Evolutionary conservation across 2,113 vertebrate genomes (phyloP).

Genomic region (Agapornis roseicollis): DNA sequence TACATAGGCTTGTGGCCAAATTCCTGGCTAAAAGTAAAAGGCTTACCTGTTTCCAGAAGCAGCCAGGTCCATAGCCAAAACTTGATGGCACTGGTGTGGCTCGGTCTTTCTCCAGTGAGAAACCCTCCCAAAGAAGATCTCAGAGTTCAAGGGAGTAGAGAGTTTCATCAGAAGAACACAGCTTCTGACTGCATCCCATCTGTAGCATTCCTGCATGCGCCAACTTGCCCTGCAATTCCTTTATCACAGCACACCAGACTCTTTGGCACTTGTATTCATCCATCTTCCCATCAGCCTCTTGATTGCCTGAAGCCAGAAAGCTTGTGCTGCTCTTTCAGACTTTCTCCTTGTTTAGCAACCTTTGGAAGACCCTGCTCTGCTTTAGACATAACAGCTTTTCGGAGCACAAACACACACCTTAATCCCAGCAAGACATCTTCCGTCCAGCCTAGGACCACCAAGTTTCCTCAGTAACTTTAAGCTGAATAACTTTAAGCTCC

Average conservation of each 20-base stretch:
- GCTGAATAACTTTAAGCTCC: no score
- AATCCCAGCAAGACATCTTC: neutral
- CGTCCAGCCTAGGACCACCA: neutral
- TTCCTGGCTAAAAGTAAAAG: neutral
- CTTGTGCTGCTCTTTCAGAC: neutral
- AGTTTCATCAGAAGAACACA: neutral
- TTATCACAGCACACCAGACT: neutral
- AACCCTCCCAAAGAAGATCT: rapidly evolving
- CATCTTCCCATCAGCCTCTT: neutral
- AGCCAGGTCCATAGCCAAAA: neutral
- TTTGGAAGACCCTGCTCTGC: neutral
- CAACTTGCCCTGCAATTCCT: neutral
- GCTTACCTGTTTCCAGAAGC: neutral
- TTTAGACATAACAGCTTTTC: neutral
- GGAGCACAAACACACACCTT: rapidly evolving
- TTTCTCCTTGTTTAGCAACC: neutral
- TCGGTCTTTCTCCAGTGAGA: neutral
- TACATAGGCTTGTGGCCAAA: neutral
- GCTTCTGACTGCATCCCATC: neutral
- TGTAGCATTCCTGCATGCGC: neutral
- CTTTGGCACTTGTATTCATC: neutral
- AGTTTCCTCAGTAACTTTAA: neutral
- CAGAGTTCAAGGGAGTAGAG: neutral
- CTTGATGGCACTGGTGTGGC: rapidly evolving
- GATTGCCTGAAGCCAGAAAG: neutral